phyloP scores from a whole-genome alignment of 2,797 vertebrate species.

The Choloepus didactylus region DNA sequence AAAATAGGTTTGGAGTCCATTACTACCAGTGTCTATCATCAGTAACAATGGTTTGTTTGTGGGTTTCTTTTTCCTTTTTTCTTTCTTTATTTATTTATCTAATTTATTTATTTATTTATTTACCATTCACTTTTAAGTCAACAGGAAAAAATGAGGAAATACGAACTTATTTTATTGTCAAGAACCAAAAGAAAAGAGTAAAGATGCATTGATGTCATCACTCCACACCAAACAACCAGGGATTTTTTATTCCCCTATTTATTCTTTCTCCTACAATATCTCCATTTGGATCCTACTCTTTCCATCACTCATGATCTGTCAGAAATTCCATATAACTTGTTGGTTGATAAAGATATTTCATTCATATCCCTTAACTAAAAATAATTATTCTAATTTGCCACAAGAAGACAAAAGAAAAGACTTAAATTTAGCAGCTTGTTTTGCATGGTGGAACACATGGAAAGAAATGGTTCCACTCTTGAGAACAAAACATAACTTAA shows the following conservation, averaged over 20 bases:
- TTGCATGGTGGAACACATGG: conserved; percentile 42
- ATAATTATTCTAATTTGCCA: conserved; percentile 77
- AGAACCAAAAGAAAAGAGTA: conserved; percentile 48
- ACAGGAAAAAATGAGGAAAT: neutral
- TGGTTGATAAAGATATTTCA: conserved; percentile 74
- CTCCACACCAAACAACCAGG: conserved; percentile 28
- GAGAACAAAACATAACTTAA: conserved; percentile 40
- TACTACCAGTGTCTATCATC: neutral
- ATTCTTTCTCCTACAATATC: conserved; percentile 65
- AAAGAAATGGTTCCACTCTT: conserved; percentile 1
- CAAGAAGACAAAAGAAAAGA: conserved; percentile 34
- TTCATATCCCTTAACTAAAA: conserved; percentile 73
- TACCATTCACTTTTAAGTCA: conserved; percentile 46
- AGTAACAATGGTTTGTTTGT: neutral
- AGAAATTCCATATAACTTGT: conserved; percentile 74
- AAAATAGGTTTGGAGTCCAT: neutral
- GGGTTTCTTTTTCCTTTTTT: neutral
- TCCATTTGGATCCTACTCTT: conserved; percentile 61
- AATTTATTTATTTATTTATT: neutral
- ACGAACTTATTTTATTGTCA: conserved; percentile 51
- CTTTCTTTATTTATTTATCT: neutral
- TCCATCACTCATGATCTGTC: conserved; percentile 79
- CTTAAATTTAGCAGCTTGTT: conserved; percentile 55
- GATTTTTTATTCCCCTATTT: conserved; percentile 28
- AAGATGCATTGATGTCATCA: conserved; percentile 56